Conservation (phyloP, 2,888 invertebrate genomes). For the Shargacucullia verbasci region DNA sequence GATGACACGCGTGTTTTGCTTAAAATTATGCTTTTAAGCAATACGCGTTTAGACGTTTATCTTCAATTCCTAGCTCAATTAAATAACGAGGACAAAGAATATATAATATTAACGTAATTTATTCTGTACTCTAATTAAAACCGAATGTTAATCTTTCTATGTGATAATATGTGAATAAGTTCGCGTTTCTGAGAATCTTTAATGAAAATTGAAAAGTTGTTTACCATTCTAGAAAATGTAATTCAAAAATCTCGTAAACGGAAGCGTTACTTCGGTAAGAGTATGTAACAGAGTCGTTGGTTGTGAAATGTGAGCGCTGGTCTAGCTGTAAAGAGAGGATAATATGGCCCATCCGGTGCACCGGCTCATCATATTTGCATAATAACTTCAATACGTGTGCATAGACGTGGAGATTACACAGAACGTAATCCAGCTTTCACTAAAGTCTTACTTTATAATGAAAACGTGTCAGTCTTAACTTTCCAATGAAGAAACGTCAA, state of each 20-base stretch:
- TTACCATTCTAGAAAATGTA: no score
- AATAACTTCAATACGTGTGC: constrained; percentile 61
- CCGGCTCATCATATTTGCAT: constrained; percentile 51
- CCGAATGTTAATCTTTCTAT: background rate
- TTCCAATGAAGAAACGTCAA: no score
- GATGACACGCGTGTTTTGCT: no score
- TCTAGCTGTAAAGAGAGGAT: constrained; percentile 41
- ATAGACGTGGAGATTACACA: constrained; percentile 15
- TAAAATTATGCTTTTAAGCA: no score
- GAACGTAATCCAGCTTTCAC: constrained; percentile 3
- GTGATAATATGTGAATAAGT: background rate
- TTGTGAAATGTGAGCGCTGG: constrained; percentile 12
- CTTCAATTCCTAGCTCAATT: background rate
- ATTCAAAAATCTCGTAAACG: background rate
- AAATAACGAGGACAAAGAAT: background rate
- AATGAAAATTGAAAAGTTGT: background rate
- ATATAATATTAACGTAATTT: no score
- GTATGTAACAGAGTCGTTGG: constrained; percentile 9
- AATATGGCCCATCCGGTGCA: constrained; percentile 40
- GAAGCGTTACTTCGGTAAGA: background rate
- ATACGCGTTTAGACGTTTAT: background rate
- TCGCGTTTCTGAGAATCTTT: background rate
- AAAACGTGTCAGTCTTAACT: no score
- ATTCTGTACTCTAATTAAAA: background rate
- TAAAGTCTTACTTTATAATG: no score